Evolutionary conservation across 2,797 vertebrate species (phyloP).

Genomic region (Allobates femoralis): DNA sequence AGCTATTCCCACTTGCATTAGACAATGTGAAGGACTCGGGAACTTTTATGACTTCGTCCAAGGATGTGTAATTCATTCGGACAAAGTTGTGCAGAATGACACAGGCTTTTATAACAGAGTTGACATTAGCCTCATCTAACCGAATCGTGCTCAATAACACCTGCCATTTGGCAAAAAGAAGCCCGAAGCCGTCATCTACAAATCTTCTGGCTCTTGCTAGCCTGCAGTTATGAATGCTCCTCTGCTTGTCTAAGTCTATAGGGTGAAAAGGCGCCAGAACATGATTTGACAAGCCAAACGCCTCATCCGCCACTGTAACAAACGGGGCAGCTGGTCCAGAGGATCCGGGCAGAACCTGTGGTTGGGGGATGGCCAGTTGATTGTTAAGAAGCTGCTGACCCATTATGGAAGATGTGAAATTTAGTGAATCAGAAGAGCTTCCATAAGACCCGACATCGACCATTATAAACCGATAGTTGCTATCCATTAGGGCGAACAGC

Average conservation of each 20-base stretch:
- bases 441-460: not conserved
- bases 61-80: not conserved
- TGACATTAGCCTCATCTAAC: not conserved
- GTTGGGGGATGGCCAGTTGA: not conserved
- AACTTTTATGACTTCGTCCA: not conserved
- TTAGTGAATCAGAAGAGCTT: not conserved
- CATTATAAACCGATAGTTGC: not conserved
- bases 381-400: not conserved
- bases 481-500: not conserved
- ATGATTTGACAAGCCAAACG: not conserved
- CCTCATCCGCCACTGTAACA: not conserved
- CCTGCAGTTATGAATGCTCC: not conserved
- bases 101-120: not conserved
- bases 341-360: not conserved
- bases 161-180: not conserved
- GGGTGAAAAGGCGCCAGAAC: not conserved
- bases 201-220: not conserved
- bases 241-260: not conserved
- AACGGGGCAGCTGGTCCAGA: not conserved
- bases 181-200: too few species aligned
- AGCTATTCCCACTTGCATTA: too few species aligned
- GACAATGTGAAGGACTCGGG: too few species aligned
- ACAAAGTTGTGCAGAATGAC: not conserved
- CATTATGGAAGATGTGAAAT: not conserved
- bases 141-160: not conserved